Evolutionary conservation across 2,888 invertebrate species (phyloP).

Genomic region (Bombylius major): DNA sequence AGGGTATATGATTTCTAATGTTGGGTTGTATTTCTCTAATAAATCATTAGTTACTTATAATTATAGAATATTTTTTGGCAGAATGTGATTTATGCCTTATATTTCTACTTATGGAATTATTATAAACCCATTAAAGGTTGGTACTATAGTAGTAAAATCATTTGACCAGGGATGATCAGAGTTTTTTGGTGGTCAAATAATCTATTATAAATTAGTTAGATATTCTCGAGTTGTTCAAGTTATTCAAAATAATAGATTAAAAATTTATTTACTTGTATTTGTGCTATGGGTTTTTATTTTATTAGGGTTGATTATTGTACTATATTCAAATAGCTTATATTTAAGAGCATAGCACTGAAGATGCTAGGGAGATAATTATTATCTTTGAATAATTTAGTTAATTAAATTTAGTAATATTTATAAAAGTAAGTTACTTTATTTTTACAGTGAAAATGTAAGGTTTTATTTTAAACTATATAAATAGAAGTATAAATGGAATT

Average conservation of each 20-base stretch:
- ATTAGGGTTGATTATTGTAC: constrained; percentile 3
- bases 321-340: constrained; percentile 27
- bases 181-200: constrained; percentile 37
- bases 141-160: constrained; percentile 35
- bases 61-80: constrained; percentile 29
- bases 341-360: constrained; percentile 35
- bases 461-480: constrained; percentile 51
- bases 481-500: constrained; percentile 41
- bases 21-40: constrained; percentile 36
- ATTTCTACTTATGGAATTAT: constrained; percentile 39
- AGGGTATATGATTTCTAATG: constrained; percentile 38
- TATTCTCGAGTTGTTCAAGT: constrained; percentile 35
- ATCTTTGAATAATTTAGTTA: constrained; percentile 12
- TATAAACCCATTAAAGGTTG: constrained; percentile 37
- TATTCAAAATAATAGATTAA: constrained; percentile 40
- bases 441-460: constrained; percentile 54
- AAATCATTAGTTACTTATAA: constrained; percentile 34
- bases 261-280: constrained; percentile 41
- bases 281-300: constrained; percentile 31
- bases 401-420: constrained; percentile 16
- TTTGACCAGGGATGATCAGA: constrained; percentile 42
- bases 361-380: constrained; percentile 25
- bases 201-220: constrained; percentile 33
- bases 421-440: constrained; percentile 36
- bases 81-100: constrained; percentile 44